Evolutionary conservation across 2,797 vertebrate species (phyloP).

Genomic region (Tympanoctomys barrerae): DNA sequence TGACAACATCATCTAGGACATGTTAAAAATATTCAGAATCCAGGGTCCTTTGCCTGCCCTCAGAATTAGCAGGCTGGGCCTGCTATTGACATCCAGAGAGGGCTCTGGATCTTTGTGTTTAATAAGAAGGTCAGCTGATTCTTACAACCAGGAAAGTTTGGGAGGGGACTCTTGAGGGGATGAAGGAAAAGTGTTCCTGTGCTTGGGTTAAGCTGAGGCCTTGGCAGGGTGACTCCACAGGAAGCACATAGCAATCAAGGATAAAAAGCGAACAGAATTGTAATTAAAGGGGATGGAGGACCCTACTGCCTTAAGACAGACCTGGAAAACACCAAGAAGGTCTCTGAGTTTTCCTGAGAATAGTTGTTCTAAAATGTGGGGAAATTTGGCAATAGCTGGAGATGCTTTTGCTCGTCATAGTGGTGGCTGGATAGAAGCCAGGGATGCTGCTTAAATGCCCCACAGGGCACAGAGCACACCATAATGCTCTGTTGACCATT

Average conservation of each 20-base stretch:
- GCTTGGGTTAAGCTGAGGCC: not conserved
- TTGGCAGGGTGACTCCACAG: rapidly evolving
- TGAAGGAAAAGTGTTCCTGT: not conserved
- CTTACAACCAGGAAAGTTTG: not conserved
- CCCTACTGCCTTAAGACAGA: rapidly evolving
- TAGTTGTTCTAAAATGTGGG: not conserved
- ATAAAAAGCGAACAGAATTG: not conserved
- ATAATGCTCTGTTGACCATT: rapidly evolving
- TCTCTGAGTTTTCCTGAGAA: not conserved
- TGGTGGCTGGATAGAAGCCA: not conserved
- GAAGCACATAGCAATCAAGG: not conserved
- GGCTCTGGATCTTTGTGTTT: not conserved
- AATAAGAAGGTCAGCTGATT: not conserved
- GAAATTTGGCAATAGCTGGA: not conserved
- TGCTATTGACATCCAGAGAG: not conserved
- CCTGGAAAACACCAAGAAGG: no score
- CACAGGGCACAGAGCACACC: not conserved
- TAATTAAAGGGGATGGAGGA: not conserved
- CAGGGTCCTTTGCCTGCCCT: rapidly evolving
- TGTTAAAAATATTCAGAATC: no score
- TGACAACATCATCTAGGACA: rapidly evolving
- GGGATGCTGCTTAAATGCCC: not conserved
- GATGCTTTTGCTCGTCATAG: not conserved
- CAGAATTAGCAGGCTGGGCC: not conserved
- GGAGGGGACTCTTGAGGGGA: not conserved